phyloP scores from a whole-genome alignment of 2,888 invertebrate genomes.

The Caradrina kadenii region DNA sequence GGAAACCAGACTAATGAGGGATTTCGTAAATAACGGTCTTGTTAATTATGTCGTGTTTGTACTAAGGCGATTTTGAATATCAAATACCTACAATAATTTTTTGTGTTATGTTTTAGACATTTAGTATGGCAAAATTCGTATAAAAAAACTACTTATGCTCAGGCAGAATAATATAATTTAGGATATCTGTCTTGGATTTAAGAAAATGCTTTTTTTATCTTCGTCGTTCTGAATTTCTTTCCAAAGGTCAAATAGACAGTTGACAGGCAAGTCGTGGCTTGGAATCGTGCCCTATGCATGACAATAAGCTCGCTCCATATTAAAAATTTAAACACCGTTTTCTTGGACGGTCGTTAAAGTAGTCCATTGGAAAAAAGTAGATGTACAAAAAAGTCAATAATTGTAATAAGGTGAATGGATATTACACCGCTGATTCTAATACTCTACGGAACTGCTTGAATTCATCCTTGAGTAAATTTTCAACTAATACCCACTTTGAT shows the following conservation, averaged over 20 bases:
- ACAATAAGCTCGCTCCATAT: slow-evolving; percentile 36
- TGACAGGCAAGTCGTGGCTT: slow-evolving; percentile 25
- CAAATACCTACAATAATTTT: no score
- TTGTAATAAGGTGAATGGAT: not conserved
- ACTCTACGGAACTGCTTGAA: not conserved
- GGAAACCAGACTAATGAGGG: slow-evolving; percentile 45
- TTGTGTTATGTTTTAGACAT: no score
- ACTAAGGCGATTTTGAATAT: no score
- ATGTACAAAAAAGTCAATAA: slow-evolving; percentile 4
- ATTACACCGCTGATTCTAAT: not conserved
- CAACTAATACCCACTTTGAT: no score
- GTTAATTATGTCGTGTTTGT: slow-evolving; percentile 33
- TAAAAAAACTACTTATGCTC: no score
- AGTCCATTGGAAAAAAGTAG: slow-evolving; percentile 19
- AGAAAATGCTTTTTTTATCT: no score
- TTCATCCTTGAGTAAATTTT: no score
- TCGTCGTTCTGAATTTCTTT: slow-evolving; percentile 21
- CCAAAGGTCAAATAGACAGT: slow-evolving; percentile 15
- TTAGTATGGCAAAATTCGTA: no score
- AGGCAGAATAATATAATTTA: no score
- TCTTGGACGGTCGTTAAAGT: not conserved
- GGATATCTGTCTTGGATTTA: no score
- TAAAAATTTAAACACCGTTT: slow-evolving; percentile 38
- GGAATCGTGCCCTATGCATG: slow-evolving; percentile 27
- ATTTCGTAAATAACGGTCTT: slow-evolving; percentile 42